Evolutionary conservation across 2,113 vertebrate genomes (phyloP), one percentile per base, ranked within the genome.

Genomic region (Regulus satrapa): DNA sequence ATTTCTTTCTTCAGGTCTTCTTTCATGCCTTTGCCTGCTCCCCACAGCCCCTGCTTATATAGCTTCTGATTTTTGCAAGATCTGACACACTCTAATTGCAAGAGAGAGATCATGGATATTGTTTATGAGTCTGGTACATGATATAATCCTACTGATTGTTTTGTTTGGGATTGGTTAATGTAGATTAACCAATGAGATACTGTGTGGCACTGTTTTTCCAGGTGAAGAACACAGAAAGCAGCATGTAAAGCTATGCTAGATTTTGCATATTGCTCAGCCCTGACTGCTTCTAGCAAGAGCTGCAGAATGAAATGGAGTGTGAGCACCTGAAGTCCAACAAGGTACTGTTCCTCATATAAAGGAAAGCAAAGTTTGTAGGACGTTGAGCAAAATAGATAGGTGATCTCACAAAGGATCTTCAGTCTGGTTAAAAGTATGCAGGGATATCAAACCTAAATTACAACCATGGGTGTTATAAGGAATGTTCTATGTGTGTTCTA

Each of bases 201-300:
- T 2, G 5, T 0, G 0, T 32, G 14, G 16, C 14, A 3, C 23
- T 25, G 18, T n/a, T 69, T 63, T 48, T 45, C 29, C 3, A 31
- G 36, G 32, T 26, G 41, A 48, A 32, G n/a, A 64, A 59, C 14
- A 8, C 3, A 3, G 5, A 32, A 14, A 21, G 32, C 23, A 81
- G 23, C 8, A 46, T 31, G 19, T 41, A 25, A 72, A 68, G 25
- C 18, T 5, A 4, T 21, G 9, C 66, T 41, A 41, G 66, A 32
- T n/a, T 55, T 45, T 4, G 29, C 29, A 4, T 43, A 5, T 36
- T 43, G 31, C 18, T 56, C 18, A 51, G 51, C 31, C 20, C 15
- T 28, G 8, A 9, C 20, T 75, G 24, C 24, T 45, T 56, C 61
- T 17, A 34, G 36, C 17, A 45, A 31, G 48, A 67, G 7, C 31